Evolutionary conservation across 2,113 vertebrate species (phyloP), one percentile per base, ranked within the genome.

Genomic region (Microcebus griseorufus): DNA sequence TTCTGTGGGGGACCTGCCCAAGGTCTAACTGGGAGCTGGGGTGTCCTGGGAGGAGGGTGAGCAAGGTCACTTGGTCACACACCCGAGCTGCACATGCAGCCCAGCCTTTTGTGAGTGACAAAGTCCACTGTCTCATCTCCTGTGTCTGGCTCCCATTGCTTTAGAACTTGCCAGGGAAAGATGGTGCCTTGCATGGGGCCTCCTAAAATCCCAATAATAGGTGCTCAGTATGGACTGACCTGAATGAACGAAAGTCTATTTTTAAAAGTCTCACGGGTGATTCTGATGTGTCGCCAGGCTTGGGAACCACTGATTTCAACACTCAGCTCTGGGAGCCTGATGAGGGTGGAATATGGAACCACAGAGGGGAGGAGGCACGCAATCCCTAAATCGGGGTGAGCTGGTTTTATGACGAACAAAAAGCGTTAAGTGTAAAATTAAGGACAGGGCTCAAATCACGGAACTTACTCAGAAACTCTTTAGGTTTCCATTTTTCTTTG

Each of bases 401-500:
- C 12, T 29, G n/a, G 69, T 37, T 76, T 94, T 25, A 65, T 11
- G 9, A 53, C 2, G 12, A 80, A 87, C 8, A 27, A 62, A 69
- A 69, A 16, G 12, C 27, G 53, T 27, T 34, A 70, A 42, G 10
- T 48, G 34, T 34, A 67, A n/a, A 60, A 45, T 23, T 20, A 79
- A 27, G 22, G 37, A 42, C 16, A 39, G 2, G 17, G 70, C 37
- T 90, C 45, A 20, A 25, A 45, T 51, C 20, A 10, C 32, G 7
- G 9, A 78, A 99, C 99, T 99, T 99, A 99, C 99, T 99, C 97
- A 99, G 97, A 97, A 99, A 99, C 39, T 99, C 99, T 97, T 99
- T 99, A 10, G 99, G 98, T 97, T 99, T 99, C 97, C 98, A 99
- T 97, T 99, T 99, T 97, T 99, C 99, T 78, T 99, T 99, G 97